These are phyloP conservation scores for Drosophila bipectinata DNA, from an alignment of 1,140 invertebrate genomes.

Conservation along the genomic window DNA sequence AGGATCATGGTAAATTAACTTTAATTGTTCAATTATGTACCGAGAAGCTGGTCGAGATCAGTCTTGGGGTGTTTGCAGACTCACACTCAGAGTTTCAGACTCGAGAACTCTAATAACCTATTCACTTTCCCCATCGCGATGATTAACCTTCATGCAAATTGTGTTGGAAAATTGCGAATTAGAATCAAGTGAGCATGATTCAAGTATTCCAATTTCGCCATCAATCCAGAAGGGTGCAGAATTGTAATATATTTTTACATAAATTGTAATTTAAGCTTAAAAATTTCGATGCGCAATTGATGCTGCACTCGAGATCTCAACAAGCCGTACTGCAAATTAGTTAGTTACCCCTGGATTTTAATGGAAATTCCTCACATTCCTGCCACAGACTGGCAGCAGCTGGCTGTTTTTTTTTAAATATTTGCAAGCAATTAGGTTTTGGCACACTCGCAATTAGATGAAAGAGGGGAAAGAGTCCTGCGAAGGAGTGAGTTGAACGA, in stretches of 20 bases:
- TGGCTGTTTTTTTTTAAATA: conserved; percentile 40
- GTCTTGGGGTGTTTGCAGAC: conserved; percentile 24
- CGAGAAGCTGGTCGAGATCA: conserved; percentile 13
- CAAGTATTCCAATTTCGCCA: conserved; percentile 71
- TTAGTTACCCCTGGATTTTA: conserved; percentile 34
- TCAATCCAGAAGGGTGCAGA: conserved; percentile 47
- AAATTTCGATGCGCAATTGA: conserved; percentile 78
- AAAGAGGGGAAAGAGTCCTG: background rate
- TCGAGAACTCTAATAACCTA: background rate
- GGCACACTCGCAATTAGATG: conserved; percentile 55
- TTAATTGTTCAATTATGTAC: conserved; percentile 66
- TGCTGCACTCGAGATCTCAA: conserved; percentile 65
- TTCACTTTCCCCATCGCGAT: background rate
- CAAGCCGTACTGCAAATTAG: conserved; percentile 51
- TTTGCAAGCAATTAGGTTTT: conserved; percentile 75
- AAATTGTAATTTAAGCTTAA: conserved; percentile 55
- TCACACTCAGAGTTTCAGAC: background rate
- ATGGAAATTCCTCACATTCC: conserved; percentile 17
- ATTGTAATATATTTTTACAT: too few species aligned
- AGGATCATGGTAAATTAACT: conserved; percentile 65
- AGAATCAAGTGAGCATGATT: conserved; percentile 52
- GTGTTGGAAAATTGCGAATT: conserved; percentile 65
- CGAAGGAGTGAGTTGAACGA: background rate
- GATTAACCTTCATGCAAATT: conserved; percentile 71
- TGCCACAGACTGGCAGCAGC: conserved; percentile 14